Evolutionary conservation across 2,888 invertebrate genomes (phyloP).

Genomic region (Pseudococcus longispinus): DNA sequence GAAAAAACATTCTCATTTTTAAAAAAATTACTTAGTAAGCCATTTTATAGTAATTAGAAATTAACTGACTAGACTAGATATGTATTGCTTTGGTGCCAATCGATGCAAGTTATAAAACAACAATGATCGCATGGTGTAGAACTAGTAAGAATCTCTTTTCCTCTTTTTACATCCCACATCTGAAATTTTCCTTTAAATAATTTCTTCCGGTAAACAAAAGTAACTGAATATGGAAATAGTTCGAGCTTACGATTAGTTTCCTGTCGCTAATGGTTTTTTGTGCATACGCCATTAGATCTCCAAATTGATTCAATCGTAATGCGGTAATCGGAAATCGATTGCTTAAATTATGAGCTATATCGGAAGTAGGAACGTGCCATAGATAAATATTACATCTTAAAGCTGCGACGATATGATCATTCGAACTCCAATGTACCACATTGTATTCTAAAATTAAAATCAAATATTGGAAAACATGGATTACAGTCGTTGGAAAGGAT

Average conservation of each 20-base stretch:
- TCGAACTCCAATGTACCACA: slow-evolving; percentile 41
- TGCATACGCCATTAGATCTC: background rate
- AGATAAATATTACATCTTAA: background rate
- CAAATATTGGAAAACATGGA: background rate
- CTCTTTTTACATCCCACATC: slow-evolving; percentile 33
- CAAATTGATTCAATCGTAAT: background rate
- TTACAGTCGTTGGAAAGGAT: background rate
- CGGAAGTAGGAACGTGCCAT: slow-evolving; percentile 45
- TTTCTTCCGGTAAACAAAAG: background rate
- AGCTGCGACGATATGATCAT: slow-evolving; percentile 29
- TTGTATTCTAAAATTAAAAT: slow-evolving; percentile 34
- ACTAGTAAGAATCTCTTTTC: background rate
- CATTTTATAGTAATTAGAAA: background rate
- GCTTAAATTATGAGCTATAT: background rate
- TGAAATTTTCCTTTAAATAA: background rate
- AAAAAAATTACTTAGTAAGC: background rate
- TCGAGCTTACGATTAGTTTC: background rate
- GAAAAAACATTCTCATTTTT: background rate
- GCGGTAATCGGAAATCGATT: background rate
- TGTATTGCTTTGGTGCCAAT: slow-evolving; percentile 25
- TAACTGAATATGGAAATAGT: background rate
- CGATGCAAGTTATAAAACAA: slow-evolving; percentile 46
- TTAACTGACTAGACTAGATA: slow-evolving; percentile 18
- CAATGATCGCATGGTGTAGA: background rate
- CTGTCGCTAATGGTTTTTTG: background rate